Evolutionary conservation across 2,888 invertebrate species (phyloP).

Genomic region (Drosophila mettleri): DNA sequence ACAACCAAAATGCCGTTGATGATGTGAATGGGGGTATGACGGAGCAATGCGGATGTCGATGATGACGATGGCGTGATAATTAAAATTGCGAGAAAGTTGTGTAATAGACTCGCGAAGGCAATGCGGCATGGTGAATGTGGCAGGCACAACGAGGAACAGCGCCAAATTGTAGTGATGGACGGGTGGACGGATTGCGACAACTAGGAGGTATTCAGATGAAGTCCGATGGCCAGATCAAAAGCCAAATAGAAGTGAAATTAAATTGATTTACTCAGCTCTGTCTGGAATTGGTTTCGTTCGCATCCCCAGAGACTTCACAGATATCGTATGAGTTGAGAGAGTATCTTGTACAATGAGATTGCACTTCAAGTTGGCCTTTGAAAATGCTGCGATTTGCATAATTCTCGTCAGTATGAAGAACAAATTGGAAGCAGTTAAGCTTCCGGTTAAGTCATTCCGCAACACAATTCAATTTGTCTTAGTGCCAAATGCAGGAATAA

Average conservation of each 20-base stretch:
- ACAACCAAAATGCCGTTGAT: not conserved
- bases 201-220: constrained; percentile 28
- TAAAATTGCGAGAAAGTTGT: constrained; percentile 58
- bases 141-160: constrained; percentile 37
- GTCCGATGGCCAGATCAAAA: not conserved
- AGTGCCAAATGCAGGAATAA: constrained; percentile 43
- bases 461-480: constrained; percentile 40
- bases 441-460: constrained; percentile 19
- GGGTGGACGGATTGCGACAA: constrained; percentile 37
- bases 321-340: not conserved
- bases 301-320: not conserved
- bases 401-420: constrained; percentile 23
- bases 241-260: not conserved
- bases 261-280: constrained; percentile 22
- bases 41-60: constrained; percentile 35
- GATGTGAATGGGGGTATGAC: not conserved
- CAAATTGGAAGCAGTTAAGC: constrained; percentile 22
- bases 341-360: not conserved
- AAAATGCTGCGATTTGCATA: constrained; percentile 28
- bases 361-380: not conserved
- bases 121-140: constrained; percentile 43
- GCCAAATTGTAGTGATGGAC: constrained; percentile 39
- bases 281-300: not conserved
- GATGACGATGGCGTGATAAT: constrained; percentile 57
- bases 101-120: constrained; percentile 39